phyloP scores from a whole-genome alignment of 2,797 vertebrate species.

The Coregonus ussuriensis region DNA sequence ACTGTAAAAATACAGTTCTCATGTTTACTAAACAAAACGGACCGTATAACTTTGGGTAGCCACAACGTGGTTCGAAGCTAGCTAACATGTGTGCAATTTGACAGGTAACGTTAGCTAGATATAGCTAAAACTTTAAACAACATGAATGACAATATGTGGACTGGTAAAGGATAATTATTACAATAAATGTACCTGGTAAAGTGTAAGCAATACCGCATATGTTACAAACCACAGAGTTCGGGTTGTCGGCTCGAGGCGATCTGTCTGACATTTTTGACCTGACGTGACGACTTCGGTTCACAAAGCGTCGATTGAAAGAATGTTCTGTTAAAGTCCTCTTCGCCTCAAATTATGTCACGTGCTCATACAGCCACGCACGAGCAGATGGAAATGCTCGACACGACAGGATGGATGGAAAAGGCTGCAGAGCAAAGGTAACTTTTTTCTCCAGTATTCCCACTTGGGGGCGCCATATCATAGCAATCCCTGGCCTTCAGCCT shows the following conservation, averaged over 20 bases:
- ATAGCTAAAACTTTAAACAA: not conserved
- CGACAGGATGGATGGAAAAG: not conserved
- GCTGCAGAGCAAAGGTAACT: conserved; percentile 3
- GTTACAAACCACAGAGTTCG: conserved; percentile 36
- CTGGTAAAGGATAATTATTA: not conserved
- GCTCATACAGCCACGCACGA: not conserved
- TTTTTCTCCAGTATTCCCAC: conserved; percentile 1
- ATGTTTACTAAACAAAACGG: not conserved
- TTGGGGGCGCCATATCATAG: conserved; percentile 47
- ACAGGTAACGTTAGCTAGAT: not conserved
- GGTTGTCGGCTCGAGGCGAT: not conserved
- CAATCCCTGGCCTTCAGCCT: not conserved
- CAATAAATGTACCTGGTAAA: conserved; percentile 57
- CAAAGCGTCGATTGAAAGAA: not conserved
- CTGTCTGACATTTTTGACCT: conserved; percentile 37
- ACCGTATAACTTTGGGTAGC: not conserved
- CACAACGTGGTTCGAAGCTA: not conserved
- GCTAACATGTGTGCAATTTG: not conserved
- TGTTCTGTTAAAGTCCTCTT: not conserved
- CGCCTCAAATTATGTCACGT: conserved; percentile 5
- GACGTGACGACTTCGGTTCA: not conserved
- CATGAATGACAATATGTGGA: not conserved
- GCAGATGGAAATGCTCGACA: not conserved
- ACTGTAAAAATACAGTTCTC: not conserved
- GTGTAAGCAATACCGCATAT: conserved; percentile 59